Conservation (phyloP, 1,140 invertebrate species). For the Drosophila simulans region DNA sequence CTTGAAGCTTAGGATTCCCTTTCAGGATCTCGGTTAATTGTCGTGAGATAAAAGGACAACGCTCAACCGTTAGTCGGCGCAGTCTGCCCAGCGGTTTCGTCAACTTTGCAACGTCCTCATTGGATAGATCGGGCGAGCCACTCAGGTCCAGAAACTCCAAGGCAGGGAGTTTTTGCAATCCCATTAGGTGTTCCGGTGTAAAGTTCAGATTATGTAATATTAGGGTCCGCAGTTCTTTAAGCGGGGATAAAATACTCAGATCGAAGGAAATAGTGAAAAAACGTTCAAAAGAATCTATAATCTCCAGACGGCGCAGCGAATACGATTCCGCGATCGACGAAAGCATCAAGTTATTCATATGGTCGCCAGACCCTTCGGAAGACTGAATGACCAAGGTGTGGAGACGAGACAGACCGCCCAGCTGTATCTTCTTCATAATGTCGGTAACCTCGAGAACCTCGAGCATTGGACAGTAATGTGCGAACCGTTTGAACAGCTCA, state of each 20-base stretch:
- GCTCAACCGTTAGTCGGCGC: background rate
- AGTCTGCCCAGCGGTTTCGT: background rate
- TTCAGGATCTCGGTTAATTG: background rate
- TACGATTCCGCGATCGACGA: background rate
- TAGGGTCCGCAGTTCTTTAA: background rate
- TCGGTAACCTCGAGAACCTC: background rate
- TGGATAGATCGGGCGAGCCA: background rate
- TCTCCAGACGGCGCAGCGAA: background rate
- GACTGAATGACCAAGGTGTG: background rate
- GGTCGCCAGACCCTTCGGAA: too few species aligned
- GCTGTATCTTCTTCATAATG: background rate
- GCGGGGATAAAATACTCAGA: background rate
- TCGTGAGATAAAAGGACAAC: background rate
- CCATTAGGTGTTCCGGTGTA: background rate
- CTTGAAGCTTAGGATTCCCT: background rate
- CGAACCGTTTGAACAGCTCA: background rate
- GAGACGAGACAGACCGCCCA: background rate
- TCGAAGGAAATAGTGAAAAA: background rate
- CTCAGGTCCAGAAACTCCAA: background rate
- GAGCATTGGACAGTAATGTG: background rate
- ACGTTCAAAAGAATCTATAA: too few species aligned
- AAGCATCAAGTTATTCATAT: background rate
- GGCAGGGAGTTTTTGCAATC: background rate
- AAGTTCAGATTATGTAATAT: conserved; percentile 1
- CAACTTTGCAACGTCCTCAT: background rate